phyloP scores from a whole-genome alignment of 2,888 invertebrate genomes.

The Dusona sp. region DNA sequence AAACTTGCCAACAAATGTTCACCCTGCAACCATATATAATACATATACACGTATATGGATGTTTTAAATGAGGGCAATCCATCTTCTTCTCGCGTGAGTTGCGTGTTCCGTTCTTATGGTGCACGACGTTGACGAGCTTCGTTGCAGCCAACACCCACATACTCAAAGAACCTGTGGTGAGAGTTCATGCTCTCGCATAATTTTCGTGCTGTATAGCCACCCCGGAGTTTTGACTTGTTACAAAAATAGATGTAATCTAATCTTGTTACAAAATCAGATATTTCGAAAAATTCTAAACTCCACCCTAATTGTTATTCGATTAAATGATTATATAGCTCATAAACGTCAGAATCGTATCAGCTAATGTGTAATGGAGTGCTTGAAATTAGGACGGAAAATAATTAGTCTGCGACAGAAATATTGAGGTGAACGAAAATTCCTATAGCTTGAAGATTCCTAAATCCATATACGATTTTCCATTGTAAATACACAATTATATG shows the following conservation, averaged over 20 bases:
- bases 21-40: slow-evolving; percentile 11
- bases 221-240: neutral
- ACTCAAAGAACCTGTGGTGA: neutral
- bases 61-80: slow-evolving; percentile 51
- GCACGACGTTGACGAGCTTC: slow-evolving; percentile 46
- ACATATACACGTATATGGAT: slow-evolving; percentile 3
- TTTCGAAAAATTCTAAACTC: slow-evolving; percentile 33
- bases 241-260: slow-evolving; percentile 28
- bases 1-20: slow-evolving; percentile 50
- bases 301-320: slow-evolving; percentile 51
- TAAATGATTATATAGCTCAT: neutral
- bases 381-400: neutral
- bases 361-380: neutral
- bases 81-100: slow-evolving; percentile 58
- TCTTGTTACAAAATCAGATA: slow-evolving; percentile 40
- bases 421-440: neutral
- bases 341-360: slow-evolving; percentile 4
- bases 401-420: neutral
- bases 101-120: slow-evolving; percentile 39
- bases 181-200: slow-evolving; percentile 41
- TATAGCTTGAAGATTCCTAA: neutral
- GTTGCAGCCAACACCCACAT: slow-evolving; percentile 26
- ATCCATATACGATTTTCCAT: neutral
- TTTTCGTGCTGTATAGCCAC: slow-evolving; percentile 13
- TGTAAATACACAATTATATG: neutral